Conservation (phyloP, 2,888 invertebrate genomes). For the Neoaliturus tenellus region DNA sequence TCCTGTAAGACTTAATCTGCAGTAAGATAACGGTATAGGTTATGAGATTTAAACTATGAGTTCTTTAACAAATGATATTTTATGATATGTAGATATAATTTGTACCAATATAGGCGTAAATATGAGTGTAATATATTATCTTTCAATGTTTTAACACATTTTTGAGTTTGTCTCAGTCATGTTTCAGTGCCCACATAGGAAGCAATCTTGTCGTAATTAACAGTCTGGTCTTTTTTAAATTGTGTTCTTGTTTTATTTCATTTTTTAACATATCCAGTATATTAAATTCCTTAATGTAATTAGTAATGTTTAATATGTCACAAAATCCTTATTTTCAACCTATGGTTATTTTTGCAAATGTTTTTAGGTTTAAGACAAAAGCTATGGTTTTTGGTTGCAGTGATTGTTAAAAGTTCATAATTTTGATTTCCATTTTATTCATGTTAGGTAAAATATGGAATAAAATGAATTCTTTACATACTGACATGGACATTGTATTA, state of each 20-base stretch:
- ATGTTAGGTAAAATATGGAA: too few relatives aligned
- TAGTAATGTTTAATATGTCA: background rate
- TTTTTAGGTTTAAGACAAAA: too few relatives aligned
- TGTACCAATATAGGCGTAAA: background rate
- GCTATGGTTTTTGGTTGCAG: too few relatives aligned
- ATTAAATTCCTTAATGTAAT: background rate
- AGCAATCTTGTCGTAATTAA: background rate
- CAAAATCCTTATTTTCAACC: background rate
- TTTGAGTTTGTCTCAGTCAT: background rate
- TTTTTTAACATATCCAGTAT: background rate
- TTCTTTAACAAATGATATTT: background rate
- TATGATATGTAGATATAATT: background rate
- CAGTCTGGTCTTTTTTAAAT: background rate
- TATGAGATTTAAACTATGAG: background rate
- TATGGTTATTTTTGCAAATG: too few relatives aligned
- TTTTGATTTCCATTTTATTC: too few relatives aligned
- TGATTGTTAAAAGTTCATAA: too few relatives aligned
- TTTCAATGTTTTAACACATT: background rate
- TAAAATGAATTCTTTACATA: too few relatives aligned
- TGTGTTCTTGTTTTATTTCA: background rate
- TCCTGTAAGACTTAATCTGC: constrained; percentile 5
- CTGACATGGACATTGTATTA: too few relatives aligned
- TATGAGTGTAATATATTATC: constrained; percentile 11
- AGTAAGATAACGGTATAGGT: background rate
- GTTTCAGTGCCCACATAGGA: background rate